Evolutionary conservation across 2,113 vertebrate species (phyloP).

Genomic region (Cynocephalus volans): DNA sequence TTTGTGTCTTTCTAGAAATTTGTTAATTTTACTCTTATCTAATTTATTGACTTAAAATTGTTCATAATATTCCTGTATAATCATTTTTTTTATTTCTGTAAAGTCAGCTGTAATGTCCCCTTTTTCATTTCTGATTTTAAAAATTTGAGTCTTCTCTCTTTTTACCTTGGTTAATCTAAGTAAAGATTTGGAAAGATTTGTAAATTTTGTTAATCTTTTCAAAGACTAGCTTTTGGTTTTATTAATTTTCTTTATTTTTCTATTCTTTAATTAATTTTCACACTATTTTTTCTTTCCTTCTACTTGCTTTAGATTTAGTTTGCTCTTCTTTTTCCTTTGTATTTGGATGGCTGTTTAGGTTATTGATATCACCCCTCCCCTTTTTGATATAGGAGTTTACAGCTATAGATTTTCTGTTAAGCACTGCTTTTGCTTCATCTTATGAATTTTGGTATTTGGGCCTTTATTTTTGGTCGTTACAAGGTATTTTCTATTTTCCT

Average conservation of each 20-base stretch:
- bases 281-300: neutral
- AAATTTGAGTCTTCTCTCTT: neutral
- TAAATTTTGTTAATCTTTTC: neutral
- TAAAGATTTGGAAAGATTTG: neutral
- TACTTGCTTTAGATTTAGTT: neutral
- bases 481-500: neutral
- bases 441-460: neutral
- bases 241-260: neutral
- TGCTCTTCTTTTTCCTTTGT: neutral
- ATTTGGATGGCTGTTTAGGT: neutral
- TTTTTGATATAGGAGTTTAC: neutral
- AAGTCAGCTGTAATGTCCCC: neutral
- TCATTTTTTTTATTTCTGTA: neutral
- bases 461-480: neutral
- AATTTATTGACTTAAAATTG: no score
- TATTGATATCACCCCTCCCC: neutral
- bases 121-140: neutral
- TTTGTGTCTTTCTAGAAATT: no score
- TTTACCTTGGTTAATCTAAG: neutral
- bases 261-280: neutral
- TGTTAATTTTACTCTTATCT: no score
- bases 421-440: neutral
- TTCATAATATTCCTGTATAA: no score
- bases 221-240: neutral
- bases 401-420: neutral